These are phyloP conservation scores for Heterotilapia buettikoferi DNA, from an alignment of 2,113 vertebrate genomes.

Conservation along the genomic window DNA sequence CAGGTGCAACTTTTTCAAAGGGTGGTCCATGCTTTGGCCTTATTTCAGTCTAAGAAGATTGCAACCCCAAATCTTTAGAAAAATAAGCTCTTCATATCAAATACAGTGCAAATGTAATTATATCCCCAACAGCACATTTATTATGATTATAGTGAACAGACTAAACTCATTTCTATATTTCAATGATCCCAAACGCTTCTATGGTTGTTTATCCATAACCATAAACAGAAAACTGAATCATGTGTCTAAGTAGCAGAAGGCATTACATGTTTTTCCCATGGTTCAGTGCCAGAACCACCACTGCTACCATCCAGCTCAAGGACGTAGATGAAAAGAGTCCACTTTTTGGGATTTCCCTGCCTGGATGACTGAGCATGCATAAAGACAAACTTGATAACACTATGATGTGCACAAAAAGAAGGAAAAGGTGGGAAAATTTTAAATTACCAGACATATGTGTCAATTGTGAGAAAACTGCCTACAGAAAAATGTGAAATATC, in stretches of 20 bases:
- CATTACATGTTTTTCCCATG: fast-evolving
- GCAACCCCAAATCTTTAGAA: not conserved
- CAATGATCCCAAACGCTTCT: not conserved
- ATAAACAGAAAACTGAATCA: not conserved
- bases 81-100: not conserved
- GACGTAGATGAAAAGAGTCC: not conserved
- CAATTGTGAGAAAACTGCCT: not conserved
- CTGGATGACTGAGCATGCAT: not conserved
- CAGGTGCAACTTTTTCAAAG: not conserved
- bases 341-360: not conserved
- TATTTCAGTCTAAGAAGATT: not conserved
- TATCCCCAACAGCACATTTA: not conserved
- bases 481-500: not conserved
- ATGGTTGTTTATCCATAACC: not conserved
- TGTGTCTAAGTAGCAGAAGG: not conserved
- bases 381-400: not conserved
- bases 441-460: fast-evolving
- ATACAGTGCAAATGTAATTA: not conserved
- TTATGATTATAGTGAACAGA: not conserved
- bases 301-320: not conserved
- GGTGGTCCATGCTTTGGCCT: not conserved
- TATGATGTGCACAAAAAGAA: not conserved
- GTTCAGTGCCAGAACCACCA: not conserved
- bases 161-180: not conserved
- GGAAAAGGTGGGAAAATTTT: not conserved